These are phyloP conservation scores for Oxytorus armatus DNA, from an alignment of 2,888 invertebrate genomes.

Conservation along the genomic window DNA sequence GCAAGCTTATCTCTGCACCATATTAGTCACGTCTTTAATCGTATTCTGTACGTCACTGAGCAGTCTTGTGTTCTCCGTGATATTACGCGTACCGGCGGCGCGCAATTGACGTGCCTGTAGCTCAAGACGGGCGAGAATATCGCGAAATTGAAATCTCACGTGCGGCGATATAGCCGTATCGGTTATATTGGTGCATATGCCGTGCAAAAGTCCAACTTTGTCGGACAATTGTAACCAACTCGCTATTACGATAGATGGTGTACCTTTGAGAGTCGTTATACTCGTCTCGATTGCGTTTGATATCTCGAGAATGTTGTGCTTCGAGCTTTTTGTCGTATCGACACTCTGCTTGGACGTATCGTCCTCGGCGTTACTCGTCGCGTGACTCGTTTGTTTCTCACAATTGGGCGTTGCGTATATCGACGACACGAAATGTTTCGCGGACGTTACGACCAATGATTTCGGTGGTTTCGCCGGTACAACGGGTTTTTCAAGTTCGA, in stretches of 20 bases:
- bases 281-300: constrained; percentile 88
- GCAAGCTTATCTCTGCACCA: constrained; percentile 88
- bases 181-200: constrained; percentile 93
- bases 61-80: constrained; percentile 88
- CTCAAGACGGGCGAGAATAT: constrained; percentile 90
- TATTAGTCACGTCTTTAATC: constrained; percentile 90
- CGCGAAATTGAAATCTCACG: constrained; percentile 94
- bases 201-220: constrained; percentile 92
- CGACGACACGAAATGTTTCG: constrained; percentile 85
- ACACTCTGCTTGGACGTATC: constrained; percentile 50
- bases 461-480: constrained; percentile 85
- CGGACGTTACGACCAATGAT: constrained; percentile 83
- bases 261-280: constrained; percentile 87
- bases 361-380: constrained; percentile 47
- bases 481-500: constrained; percentile 87
- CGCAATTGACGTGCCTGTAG: constrained; percentile 89
- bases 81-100: constrained; percentile 89
- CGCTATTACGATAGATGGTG: constrained; percentile 86
- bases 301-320: constrained; percentile 87
- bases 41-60: constrained; percentile 90
- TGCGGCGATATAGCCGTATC: constrained; percentile 92
- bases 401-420: constrained; percentile 92
- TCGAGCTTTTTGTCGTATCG: constrained; percentile 74
- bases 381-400: constrained; percentile 69
- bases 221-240: constrained; percentile 93